phyloP scores from a whole-genome alignment of 2,113 vertebrate genomes.

The Dipodomys spectabilis region DNA sequence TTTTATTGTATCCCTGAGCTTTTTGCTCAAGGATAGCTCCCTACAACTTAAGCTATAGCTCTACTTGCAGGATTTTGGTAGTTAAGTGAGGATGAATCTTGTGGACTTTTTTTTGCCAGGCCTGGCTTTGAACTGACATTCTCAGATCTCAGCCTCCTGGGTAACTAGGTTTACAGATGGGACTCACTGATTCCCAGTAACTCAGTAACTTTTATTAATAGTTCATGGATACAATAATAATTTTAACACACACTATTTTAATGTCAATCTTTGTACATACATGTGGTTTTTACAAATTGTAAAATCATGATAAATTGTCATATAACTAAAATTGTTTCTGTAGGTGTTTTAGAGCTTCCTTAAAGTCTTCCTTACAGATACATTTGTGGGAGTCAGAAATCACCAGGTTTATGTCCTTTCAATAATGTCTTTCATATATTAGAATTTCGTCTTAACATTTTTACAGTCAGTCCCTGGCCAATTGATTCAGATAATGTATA shows the following conservation, averaged over 20 bases:
- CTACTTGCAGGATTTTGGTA: no score
- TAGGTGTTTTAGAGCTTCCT: slow-evolving; percentile 22
- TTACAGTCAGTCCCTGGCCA: neutral
- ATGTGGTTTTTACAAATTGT: neutral
- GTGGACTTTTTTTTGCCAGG: no score
- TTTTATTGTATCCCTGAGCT: no score
- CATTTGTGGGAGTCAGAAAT: slow-evolving; percentile 33
- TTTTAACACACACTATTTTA: neutral
- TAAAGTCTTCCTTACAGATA: slow-evolving; percentile 11
- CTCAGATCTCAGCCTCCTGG: no score
- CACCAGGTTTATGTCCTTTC: neutral
- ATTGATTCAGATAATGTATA: slow-evolving; percentile 44
- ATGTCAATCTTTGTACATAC: neutral
- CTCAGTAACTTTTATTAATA: no score
- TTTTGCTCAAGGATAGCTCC: no score
- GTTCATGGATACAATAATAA: no score
- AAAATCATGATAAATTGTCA: slow-evolving; percentile 31
- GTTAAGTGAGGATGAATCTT: no score
- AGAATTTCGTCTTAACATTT: neutral
- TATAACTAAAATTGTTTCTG: slow-evolving; percentile 23
- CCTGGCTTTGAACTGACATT: no score
- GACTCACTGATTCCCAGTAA: no score
- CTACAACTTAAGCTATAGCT: no score
- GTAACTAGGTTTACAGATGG: no score
- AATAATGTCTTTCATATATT: slow-evolving; percentile 43